Evolutionary conservation across 2,888 invertebrate species (phyloP), one percentile per base, ranked within the genome.

Genomic region (Apoderus coryli): DNA sequence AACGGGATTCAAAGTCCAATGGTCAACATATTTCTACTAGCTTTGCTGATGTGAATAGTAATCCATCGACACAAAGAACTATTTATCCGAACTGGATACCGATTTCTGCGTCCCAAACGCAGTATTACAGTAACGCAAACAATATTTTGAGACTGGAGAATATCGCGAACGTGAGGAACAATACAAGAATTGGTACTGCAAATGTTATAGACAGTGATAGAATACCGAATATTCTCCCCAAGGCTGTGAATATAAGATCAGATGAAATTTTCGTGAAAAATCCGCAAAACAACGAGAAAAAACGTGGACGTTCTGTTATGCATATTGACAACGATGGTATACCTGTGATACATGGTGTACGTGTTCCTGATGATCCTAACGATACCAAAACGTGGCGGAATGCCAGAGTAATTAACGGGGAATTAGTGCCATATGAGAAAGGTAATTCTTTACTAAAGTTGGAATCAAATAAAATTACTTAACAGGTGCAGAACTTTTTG

Each of bases 341-440:
- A 14, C 81, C 84, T 1, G 72, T 85, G 28, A 77, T 89, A 25
- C 78, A 82, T 30, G 84, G 84, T 0, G 69, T 80, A 1, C 67
- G 86, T 34, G 75, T 84, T 22, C 86, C 86, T 0, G 88, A 89
- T 48, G 80, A 84, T 42, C 74, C 75, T 27, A 82, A 84, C 47
- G 76, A 74, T 40, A 43, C 42, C 2, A 79, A 80, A 51, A 77
- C 76, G 1, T 88, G 86, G 86, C 66, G 88, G 31, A 88, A 88
- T 55, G 88, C 86, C 1, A 65, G 86, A 39, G 85, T 88, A 9
- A 80, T 88, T 25, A 85, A 88, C 48, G 81, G 82, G 31, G 74
- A 81, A 52, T 57, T 88, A 28, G 64, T 79, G 25, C 78, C 80
- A 10, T 78, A 80, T 44, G 76, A 76, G 27, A 69, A 73, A 45